Base-by-base conservation (phyloP, 1,140 invertebrate genomes). In the Calephelis nemesis region DNA sequence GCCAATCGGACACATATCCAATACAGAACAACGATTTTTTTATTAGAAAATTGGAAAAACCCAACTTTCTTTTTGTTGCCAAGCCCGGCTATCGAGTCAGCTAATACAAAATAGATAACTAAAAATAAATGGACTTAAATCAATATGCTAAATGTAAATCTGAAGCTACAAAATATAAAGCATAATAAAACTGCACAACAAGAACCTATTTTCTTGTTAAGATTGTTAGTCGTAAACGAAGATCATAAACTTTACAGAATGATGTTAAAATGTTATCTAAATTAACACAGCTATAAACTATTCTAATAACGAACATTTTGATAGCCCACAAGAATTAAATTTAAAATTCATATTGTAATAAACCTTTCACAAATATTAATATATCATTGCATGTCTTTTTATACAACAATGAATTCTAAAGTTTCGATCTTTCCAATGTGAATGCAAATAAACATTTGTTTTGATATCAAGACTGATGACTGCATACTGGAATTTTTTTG, bases 221-320 rank as follows among this genome's bases (percentile, higher is more conserved):
- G 54, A 60, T 40, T 60, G 54, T 60, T 60, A 19, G 10, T 60
- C 54, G 54, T 60, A 60, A 60, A 60, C 54, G 39, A 11, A 39
- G 54, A 60, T 60, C 54, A 60, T 60, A 60, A 60, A 60, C 54
- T 60, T 60, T 60, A 60, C 39, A 40, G 54, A 39, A 12, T 40
- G 54, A 60, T 60, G 54, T 60, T 60, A 60, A 60, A 60, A 60
- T 60, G 54, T 60, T 60, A 60, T 60, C 54, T 60, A 60, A 60
- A 60, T 60, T 60, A 60, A 60, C 54, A 19, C 30, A 60, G 58
- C 39, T 30, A 60, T 60, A 60, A 60, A 60, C 58, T 60, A 60
- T 60, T 60, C 39, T 60, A 60, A 60, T 60, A 40, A 60, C 39
- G 58, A 60, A 60, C 30, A 39, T 39, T 60, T 60, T 60, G 30